Base-by-base conservation (phyloP, 2,888 invertebrate genomes). In the Apoda limacodes region DNA sequence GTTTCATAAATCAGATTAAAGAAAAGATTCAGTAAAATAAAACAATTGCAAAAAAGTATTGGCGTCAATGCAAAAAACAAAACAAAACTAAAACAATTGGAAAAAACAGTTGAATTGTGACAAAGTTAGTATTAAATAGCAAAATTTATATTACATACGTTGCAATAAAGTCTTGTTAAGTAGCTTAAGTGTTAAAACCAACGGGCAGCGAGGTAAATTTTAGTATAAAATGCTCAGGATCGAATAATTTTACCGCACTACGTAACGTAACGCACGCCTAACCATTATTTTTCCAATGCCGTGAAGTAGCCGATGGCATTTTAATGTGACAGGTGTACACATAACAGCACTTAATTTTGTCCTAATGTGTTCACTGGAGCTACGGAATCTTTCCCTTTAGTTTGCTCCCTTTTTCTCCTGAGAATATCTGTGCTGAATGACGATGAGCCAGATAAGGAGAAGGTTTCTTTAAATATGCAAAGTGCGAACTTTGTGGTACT, bases 261-360 rank as follows among this genome's bases (percentile, higher is more conserved):
- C 55, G 54, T 54, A 48, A 53, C 17, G 5, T 17, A 6, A 17
- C 17, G 5, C 51, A 45, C 47, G 44, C 46, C 33, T 33, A 30
- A 35, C 39, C 48, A 60, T 64, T 66, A 64, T 68, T 68, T 68
- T 65, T 59, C 54, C 55, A 43, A 43, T 41, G 42, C 55, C 60
- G 52, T 58, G 61, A 65, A 62, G 68, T 65, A 67, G 67, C 64
- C 60, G 44, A 52, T 55, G 69, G 74, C 61, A 76, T 78, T 78
- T 80, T 76, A 80, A 78, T 70, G 75, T 72, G 75, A 69, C 74
- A 68, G 50, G 46, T 46, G 60, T 60, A 75, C 78, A 76, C 67
- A 78, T 75, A 74, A 76, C 68, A 56, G 69, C 76, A 80, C 80
- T 80, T 76, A 78, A 78, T 76, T 74, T 75, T 67, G 68, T 65